A percentile compares a stretch with the other conserved stretches of the same genome.
phyloP scores from a whole-genome alignment of 2,797 vertebrate species.

The Sylvilagus floridanus region DNA sequence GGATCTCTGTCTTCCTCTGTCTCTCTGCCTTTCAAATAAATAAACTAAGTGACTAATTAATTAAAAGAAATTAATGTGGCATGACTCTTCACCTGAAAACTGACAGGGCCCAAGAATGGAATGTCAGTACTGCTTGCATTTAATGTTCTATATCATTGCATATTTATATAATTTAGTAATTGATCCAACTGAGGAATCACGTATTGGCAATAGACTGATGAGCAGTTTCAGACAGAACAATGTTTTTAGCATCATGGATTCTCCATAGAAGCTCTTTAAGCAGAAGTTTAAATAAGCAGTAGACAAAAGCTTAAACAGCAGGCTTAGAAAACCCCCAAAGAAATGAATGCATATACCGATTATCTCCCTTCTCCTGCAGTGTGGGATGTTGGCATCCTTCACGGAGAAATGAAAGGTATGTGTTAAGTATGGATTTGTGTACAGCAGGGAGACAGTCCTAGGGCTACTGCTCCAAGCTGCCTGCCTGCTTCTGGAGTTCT shows the following conservation, averaged over 20 bases:
- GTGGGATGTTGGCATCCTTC: not conserved
- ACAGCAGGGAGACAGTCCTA: not conserved
- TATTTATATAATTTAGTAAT: slow-evolving; percentile 5
- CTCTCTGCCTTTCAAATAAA: too few species aligned
- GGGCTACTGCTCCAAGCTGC: not conserved
- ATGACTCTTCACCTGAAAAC: not conserved
- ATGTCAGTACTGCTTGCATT: not conserved
- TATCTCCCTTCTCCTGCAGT: not conserved
- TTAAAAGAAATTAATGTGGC: not conserved
- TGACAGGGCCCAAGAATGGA: not conserved
- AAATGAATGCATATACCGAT: not conserved
- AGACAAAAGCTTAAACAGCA: not conserved
- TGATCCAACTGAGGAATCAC: not conserved
- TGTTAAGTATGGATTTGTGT: not conserved
- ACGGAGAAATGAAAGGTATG: not conserved
- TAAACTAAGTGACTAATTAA: too few species aligned
- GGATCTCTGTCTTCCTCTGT: too few species aligned
- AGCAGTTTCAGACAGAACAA: not conserved
- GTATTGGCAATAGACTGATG: not conserved
- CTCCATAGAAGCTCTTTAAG: not conserved
- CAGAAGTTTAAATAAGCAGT: slow-evolving; percentile 23
- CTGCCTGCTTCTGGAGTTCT: not conserved
- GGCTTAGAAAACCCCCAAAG: slow-evolving; percentile 13
- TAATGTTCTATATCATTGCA: not conserved
- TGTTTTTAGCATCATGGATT: slow-evolving; percentile 1